phyloP scores from a whole-genome alignment of 2,888 invertebrate species.

The Erebia epiphron region DNA sequence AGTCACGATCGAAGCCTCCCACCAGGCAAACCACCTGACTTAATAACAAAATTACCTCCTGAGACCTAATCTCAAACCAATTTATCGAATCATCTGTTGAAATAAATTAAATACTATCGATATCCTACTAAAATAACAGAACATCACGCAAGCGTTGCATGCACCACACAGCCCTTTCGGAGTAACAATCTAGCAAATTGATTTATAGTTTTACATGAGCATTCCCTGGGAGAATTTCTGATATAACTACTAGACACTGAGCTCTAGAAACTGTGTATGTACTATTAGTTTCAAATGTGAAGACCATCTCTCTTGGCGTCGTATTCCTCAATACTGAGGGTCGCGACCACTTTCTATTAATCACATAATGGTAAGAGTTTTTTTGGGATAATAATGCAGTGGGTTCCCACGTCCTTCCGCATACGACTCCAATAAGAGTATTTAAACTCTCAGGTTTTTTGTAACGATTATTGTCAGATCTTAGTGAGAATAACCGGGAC shows the following conservation, averaged over 20 bases:
- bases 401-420: too few species aligned
- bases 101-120: conserved; percentile 11
- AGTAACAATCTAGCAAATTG: conserved; percentile 50
- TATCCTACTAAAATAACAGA: background rate
- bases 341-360: too few species aligned
- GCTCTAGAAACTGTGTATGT: background rate
- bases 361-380: too few species aligned
- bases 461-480: too few species aligned
- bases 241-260: conserved; percentile 45
- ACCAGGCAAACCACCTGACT: too few species aligned
- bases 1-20: too few species aligned
- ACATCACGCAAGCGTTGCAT: conserved; percentile 20
- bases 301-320: too few species aligned
- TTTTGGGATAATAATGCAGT: too few species aligned
- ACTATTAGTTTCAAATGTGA: background rate
- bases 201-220: conserved; percentile 67
- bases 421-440: too few species aligned
- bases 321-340: too few species aligned
- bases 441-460: too few species aligned
- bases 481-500: too few species aligned
- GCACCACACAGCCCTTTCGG: conserved; percentile 38
- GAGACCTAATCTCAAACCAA: background rate
- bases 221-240: conserved; percentile 51
- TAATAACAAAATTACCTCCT: background rate
- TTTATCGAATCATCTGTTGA: background rate